Evolutionary conservation across 2,113 vertebrate species (phyloP), one percentile per base, ranked within the genome.

Genomic region (Proterorhinus semilunaris): DNA sequence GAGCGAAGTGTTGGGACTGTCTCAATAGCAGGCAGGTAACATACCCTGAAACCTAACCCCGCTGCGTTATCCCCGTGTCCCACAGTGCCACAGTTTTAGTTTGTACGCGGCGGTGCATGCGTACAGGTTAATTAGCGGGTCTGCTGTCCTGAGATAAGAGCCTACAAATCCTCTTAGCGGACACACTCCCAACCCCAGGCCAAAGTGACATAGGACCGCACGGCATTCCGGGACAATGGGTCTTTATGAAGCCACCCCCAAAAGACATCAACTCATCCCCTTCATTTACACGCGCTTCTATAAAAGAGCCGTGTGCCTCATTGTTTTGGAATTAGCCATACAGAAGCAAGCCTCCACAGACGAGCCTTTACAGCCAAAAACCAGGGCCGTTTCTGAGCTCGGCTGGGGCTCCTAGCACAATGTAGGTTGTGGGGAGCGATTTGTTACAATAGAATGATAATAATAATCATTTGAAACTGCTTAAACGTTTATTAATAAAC

Each of bases 81-180:
- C 65, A 69, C 82, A 75, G 57, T 48, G 65, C 71, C 72, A 62
- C 75, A 68, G 79, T 75, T 85, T 36, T 81, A 86, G 72, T 65
- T 80, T 63, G 75, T 80, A 74, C 70, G 58, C 78, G 81, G 81
- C 76, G 65, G 68, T 48, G 66, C 76, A 83, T 68, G 83, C 4
- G 27, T 76, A 69, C 85, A 88, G 88, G 91, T 88, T 90, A 90
- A 90, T 90, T 89, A 89, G 79, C 70, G 82, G 79, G 88, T 86
- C 87, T 88, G 84, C 72, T 85, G 84, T 77, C 70, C 76, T 48
- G 77, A 81, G 90, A 91, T 92, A 92, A 91, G 89, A 83, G 81
- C 74, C 75, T 69, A 83, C 85, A 90, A 89, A 90, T 91, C 89
- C 89, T 91, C 86, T 91, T 91, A 91, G 70, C 68, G 86, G 78